Evolutionary conservation across 2,888 invertebrate genomes (phyloP), one percentile per base, ranked within the genome.

Genomic region (Hydroisotoma schaefferi): DNA sequence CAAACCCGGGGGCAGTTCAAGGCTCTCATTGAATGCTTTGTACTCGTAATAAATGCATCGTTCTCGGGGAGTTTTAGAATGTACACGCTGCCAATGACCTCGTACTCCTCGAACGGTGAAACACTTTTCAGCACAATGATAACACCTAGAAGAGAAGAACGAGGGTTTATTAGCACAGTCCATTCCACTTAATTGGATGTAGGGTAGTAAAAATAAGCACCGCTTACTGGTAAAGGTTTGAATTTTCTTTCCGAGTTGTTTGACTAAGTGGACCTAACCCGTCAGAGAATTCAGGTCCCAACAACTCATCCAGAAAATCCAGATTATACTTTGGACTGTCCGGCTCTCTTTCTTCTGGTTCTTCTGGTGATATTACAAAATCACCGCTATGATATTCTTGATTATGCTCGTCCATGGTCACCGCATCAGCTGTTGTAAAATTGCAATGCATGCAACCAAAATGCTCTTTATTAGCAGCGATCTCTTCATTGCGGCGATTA

Each of bases 141-240:
- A 64, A 53, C 78, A 78, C 52, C 76, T 76, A 6, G 74, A 55
- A n/a, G 57, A 69, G n/a, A n/a, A n/a, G n/a, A n/a, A n/a, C n/a
- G n/a, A n/a, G n/a, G n/a, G n/a, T n/a, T n/a, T n/a, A n/a, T n/a
- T n/a, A n/a, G n/a, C n/a, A n/a, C n/a, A n/a, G n/a, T n/a, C n/a
- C n/a, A n/a, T n/a, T n/a, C n/a, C n/a, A n/a, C n/a, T n/a, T n/a
- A n/a, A n/a, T n/a, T n/a, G n/a, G n/a, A n/a, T n/a, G n/a, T n/a
- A n/a, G n/a, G n/a, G n/a, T 15, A 40, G 20, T 20, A 29, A 52
- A 52, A 46, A 12, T 22, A 33, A 33, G 33, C 15, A 28, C 10
- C 27, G 27, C 38, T 29, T 22, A 61, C 57, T 61, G 53, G 54
- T 57, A 57, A 38, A 33, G 43, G 23, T 25, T 15, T 5, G 54